phyloP scores from a whole-genome alignment of 2,888 invertebrate genomes.

The Pyrrhia umbra region DNA sequence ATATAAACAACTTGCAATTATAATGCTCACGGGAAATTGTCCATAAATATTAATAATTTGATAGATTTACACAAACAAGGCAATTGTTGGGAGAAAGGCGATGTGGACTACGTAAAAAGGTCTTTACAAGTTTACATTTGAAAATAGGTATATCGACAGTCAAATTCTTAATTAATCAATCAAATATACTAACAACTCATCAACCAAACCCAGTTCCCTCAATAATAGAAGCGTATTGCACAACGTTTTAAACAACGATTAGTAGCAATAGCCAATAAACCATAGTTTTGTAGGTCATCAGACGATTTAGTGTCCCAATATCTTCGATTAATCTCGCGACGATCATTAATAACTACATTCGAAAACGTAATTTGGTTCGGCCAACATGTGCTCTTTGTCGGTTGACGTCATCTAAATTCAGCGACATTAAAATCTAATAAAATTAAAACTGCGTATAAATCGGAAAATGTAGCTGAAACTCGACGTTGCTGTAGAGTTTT shows the following conservation, averaged over 20 bases:
- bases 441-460: conserved; percentile 37
- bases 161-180: conserved; percentile 11
- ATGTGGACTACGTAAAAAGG: neutral
- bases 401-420: conserved; percentile 41
- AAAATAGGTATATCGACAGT: no score
- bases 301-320: conserved; percentile 57
- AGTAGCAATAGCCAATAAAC: conserved; percentile 59
- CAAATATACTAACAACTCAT: conserved; percentile 24
- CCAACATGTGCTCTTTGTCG: conserved; percentile 37
- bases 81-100: neutral
- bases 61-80: conserved; percentile 5
- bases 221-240: conserved; percentile 49
- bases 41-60: conserved; percentile 14
- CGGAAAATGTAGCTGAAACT: conserved; percentile 30
- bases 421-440: conserved; percentile 33
- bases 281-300: conserved; percentile 59
- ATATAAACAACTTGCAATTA: conserved; percentile 58
- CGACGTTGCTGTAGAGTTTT: conserved; percentile 31
- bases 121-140: no score
- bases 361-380: conserved; percentile 38
- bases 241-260: conserved; percentile 55
- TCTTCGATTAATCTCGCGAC: conserved; percentile 55
- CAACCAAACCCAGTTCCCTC: conserved; percentile 24
- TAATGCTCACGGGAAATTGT: conserved; percentile 23
- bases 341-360: conserved; percentile 44